Percentiles rank a stretch among this genome's conserved stretches.
These are phyloP conservation scores for Heliconius charithonia DNA, from an alignment of 2,888 invertebrate species.

Conservation along the genomic window DNA sequence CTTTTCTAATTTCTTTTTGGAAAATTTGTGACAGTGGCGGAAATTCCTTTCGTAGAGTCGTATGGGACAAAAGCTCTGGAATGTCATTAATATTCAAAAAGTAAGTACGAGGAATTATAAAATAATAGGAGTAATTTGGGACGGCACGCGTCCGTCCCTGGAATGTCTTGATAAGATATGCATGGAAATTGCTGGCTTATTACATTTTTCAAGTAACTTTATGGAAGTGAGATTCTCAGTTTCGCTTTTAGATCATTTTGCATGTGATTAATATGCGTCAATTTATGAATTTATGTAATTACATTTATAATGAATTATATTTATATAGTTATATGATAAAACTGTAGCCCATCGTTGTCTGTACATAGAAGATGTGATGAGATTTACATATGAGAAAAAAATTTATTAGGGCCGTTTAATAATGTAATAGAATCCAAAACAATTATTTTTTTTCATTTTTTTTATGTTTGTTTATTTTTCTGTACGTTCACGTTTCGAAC, in stretches of 20 bases:
- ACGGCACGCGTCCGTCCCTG: constrained; percentile 68
- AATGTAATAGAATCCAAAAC: no score
- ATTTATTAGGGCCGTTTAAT: no score
- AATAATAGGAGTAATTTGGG: constrained; percentile 83
- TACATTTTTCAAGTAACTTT: constrained; percentile 71
- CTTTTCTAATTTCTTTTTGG: constrained; percentile 50
- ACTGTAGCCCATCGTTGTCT: no score
- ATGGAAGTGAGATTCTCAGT: constrained; percentile 41
- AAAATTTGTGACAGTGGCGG: constrained; percentile 66
- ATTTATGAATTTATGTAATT: neutral
- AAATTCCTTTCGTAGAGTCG: constrained; percentile 71
- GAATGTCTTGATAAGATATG: constrained; percentile 80
- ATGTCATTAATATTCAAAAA: constrained; percentile 83
- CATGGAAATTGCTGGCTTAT: constrained; percentile 80
- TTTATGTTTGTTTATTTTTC: no score
- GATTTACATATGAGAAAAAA: no score
- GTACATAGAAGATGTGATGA: no score
- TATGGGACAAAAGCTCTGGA: constrained; percentile 72
- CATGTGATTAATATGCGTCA: neutral
- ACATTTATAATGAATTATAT: neutral
- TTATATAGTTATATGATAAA: no score
- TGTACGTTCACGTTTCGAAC: no score
- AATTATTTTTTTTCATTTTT: no score
- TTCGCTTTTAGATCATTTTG: constrained; percentile 32
- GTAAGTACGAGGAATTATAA: constrained; percentile 83